Base-by-base conservation (phyloP, 2,797 vertebrate species). In the Lacerta viridis region DNA sequence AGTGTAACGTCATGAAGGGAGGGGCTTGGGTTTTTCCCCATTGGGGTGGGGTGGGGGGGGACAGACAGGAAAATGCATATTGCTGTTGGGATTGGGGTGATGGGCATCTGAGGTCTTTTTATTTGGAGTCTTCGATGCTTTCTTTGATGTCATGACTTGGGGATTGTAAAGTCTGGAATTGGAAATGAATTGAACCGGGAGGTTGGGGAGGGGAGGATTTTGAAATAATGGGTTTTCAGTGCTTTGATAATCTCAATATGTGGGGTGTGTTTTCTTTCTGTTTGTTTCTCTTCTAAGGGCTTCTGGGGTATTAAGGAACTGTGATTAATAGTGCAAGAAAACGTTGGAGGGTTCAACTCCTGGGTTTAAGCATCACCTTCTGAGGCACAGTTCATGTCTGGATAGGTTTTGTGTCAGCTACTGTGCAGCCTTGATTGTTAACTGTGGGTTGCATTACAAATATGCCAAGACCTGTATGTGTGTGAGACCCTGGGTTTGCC, bases 201-300 rank as follows among this genome's bases (percentile, higher is more conserved):
- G 50, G 43, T 68, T n/a, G 18, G 83, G 18, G 17, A 59, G 41
- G 55, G 7, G 23, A 18, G 27, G 17, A 13, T 59, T 64, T 41
- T 13, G 33, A 68, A 23, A 33, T 55, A 43, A 36, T 76, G 41
- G 41, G 10, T 80, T 80, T 83, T 74, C 59, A 39, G 41, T 81
- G 68, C 69, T 66, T 76, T 89, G 20, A 17, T 39, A 76, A 39
- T 86, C 50, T 81, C 64, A 79, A 84, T 13, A 74, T 84, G 64
- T 84, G 64, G 39, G 50, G 55, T 8, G 39, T 17, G 0, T 81
- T 64, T 43, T 41, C 7, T 11, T 7, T 50, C 33, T 55, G 50
- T 55, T 29, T 33, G 2, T 64, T 29, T n/a, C 20, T 7, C 8
- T 59, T 50, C 55, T n/a, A 25, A 27, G 25, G 50, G 55, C 10